A percentile compares a stretch with the other conserved stretches of the same genome.
phyloP scores from a whole-genome alignment of 2,888 invertebrate species.

The Perdita meconis region DNA sequence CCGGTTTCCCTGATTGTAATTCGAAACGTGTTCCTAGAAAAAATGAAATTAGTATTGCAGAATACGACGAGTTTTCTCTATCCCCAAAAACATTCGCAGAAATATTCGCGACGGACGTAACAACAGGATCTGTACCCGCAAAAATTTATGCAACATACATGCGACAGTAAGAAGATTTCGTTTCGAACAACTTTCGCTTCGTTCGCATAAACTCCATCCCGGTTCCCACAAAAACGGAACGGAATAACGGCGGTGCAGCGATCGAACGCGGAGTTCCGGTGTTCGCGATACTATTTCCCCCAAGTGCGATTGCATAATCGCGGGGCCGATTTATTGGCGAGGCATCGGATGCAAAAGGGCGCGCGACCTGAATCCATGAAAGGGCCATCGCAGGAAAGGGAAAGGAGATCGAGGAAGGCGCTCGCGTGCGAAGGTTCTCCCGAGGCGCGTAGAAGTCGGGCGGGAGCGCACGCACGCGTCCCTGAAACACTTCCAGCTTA shows the following conservation, averaged over 20 bases:
- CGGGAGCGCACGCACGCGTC: constrained; percentile 11
- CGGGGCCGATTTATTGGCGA: constrained; percentile 5
- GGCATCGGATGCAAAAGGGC: constrained; percentile 26
- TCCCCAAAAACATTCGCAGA: too few species aligned
- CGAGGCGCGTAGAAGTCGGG: background rate
- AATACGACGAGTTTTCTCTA: too few species aligned
- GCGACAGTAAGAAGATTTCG: too few species aligned
- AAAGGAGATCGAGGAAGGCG: background rate
- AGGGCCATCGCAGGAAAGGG: constrained; percentile 24
- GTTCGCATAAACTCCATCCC: background rate
- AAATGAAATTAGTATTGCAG: too few species aligned
- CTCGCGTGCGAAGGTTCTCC: constrained; percentile 14
- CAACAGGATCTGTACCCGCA: too few species aligned
- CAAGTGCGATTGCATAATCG: constrained; percentile 28
- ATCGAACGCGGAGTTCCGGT: background rate
- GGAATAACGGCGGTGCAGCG: background rate
- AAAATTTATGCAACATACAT: too few species aligned
- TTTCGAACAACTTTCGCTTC: too few species aligned
- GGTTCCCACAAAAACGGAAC: background rate
- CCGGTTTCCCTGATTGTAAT: too few species aligned
- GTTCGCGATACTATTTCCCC: constrained; percentile 1
- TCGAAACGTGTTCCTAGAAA: too few species aligned
- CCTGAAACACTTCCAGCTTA: constrained; percentile 60
- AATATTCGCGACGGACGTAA: too few species aligned
- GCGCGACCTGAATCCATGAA: constrained; percentile 54